These are phyloP conservation scores for Dendrocincla fuliginosa DNA, from an alignment of 2,797 vertebrate species.

Conservation along the genomic window DNA sequence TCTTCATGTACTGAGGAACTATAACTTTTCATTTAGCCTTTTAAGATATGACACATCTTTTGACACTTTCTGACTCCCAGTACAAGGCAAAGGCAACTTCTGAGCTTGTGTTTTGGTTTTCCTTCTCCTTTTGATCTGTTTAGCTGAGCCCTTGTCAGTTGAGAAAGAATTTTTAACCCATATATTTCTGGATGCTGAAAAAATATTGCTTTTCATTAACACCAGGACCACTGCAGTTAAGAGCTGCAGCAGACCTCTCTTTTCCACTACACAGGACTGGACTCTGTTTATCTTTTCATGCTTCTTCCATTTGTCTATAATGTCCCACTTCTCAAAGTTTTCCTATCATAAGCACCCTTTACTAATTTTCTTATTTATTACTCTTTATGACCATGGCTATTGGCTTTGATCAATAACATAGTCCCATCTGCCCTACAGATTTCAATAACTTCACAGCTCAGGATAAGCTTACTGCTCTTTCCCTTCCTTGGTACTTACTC, in stretches of 20 bases:
- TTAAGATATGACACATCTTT: slow-evolving; percentile 52
- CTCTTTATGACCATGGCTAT: background rate
- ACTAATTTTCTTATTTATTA: background rate
- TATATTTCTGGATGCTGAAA: slow-evolving; percentile 34
- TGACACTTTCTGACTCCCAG: slow-evolving; percentile 57
- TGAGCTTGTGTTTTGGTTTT: slow-evolving; percentile 60
- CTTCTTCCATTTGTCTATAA: background rate
- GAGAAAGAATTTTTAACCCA: slow-evolving; percentile 56
- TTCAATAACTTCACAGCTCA: background rate
- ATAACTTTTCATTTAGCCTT: slow-evolving; percentile 65
- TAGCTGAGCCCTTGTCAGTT: slow-evolving; percentile 39
- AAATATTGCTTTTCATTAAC: background rate
- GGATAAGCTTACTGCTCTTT: background rate
- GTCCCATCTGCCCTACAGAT: background rate
- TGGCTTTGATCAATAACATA: background rate
- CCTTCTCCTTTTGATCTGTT: slow-evolving; percentile 53
- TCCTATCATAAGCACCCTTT: background rate
- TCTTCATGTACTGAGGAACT: slow-evolving; percentile 53
- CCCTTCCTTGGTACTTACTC: background rate
- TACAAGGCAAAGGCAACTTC: slow-evolving; percentile 46
- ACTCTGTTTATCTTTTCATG: background rate
- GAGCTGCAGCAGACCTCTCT: background rate
- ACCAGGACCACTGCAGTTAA: background rate
- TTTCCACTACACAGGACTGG: background rate
- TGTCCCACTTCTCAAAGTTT: background rate